Evolutionary conservation across 2,113 vertebrate species (phyloP).

Genomic region (Limnothrissa miodon): DNA sequence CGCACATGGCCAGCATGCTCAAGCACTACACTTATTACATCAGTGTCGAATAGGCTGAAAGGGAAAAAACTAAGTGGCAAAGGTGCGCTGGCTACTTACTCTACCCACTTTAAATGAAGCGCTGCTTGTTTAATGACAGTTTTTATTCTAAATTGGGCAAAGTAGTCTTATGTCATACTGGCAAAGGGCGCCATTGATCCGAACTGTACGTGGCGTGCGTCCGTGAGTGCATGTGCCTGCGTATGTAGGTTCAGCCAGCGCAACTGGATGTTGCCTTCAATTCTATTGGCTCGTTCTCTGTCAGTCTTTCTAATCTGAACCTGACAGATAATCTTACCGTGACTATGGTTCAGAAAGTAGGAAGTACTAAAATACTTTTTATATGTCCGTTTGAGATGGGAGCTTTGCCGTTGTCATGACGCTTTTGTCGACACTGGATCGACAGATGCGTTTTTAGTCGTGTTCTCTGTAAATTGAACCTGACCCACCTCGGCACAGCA

Average conservation of each 20-base stretch:
- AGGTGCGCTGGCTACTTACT: no score
- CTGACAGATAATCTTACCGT: not conserved
- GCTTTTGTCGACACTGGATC: not conserved
- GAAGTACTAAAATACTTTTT: not conserved
- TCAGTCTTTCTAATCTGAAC: not conserved
- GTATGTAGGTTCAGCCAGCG: not conserved
- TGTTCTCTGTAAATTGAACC: not conserved
- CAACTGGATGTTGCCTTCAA: not conserved
- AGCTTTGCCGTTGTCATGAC: not conserved
- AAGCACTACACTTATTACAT: no score
- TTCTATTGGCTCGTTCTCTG: conserved; percentile 17
- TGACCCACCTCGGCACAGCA: not conserved
- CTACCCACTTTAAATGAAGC: no score
- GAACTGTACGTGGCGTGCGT: not conserved
- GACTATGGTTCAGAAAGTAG: not conserved
- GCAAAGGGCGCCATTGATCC: no score
- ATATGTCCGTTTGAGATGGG: not conserved
- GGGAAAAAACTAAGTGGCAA: no score
- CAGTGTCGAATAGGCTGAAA: no score
- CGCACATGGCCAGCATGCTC: no score
- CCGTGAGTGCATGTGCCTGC: not conserved
- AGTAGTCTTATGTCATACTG: no score
- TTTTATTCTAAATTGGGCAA: no score
- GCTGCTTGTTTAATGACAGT: no score
- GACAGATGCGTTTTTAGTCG: not conserved